Conservation (phyloP, 2,797 vertebrate species). For the Rhincodon typus region DNA sequence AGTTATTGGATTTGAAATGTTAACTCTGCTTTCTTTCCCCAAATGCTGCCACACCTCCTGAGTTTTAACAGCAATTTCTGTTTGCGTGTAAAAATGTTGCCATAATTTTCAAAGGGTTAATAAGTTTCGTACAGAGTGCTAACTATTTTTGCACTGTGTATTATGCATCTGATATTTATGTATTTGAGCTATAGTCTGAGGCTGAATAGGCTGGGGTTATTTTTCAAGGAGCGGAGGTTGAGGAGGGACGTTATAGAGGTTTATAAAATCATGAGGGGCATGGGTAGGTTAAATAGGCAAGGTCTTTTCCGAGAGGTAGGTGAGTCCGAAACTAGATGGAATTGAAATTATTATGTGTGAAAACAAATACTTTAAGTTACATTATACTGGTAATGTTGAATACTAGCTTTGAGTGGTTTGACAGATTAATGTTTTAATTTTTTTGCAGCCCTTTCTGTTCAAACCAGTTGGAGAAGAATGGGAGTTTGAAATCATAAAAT, state of each 20-base stretch:
- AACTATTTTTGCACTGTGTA: not conserved
- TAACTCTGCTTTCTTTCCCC: too few relatives aligned
- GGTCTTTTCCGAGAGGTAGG: too few relatives aligned
- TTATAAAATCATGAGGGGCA: too few relatives aligned
- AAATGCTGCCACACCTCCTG: too few relatives aligned
- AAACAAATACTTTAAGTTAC: not conserved
- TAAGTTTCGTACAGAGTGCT: not conserved
- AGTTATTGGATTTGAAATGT: too few relatives aligned
- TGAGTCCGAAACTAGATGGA: too few relatives aligned
- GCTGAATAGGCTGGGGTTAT: too few relatives aligned
- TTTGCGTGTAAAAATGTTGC: not conserved
- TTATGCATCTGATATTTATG: not conserved
- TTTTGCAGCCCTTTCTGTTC: not conserved
- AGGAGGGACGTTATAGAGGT: too few relatives aligned
- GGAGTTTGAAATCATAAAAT: slow-evolving; percentile 21
- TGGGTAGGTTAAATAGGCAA: too few relatives aligned
- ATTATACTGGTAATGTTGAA: not conserved
- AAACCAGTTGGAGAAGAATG: slow-evolving; percentile 10
- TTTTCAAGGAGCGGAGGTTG: too few relatives aligned
- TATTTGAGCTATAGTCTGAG: too few relatives aligned
- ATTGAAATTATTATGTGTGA: not conserved
- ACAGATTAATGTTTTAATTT: not conserved
- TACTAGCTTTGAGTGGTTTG: not conserved
- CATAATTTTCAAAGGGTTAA: not conserved
- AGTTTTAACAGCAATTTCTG: too few relatives aligned